phyloP scores from a whole-genome alignment of 2,797 vertebrate genomes.

The Pantherophis alleghaniensis region DNA sequence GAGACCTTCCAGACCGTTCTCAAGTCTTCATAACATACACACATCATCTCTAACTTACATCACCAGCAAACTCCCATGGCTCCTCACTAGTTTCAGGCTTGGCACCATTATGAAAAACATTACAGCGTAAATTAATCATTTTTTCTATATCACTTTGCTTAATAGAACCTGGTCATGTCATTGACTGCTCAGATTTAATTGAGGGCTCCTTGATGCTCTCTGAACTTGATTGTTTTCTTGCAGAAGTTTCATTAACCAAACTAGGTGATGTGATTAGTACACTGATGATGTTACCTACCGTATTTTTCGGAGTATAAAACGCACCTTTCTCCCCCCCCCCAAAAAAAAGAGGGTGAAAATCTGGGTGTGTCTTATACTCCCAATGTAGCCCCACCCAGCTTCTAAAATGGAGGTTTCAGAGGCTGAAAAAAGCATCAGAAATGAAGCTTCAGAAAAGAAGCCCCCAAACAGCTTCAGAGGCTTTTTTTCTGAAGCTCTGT shows the following conservation, averaged over 20 bases:
- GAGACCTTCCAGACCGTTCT: background rate
- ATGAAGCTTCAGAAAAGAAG: no score
- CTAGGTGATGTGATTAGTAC: background rate
- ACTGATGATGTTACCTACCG: background rate
- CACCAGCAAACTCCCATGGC: background rate
- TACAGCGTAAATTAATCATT: background rate
- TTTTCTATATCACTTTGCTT: background rate
- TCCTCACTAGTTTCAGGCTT: background rate
- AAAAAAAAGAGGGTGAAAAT: no score
- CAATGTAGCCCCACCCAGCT: no score
- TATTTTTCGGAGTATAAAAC: no score
- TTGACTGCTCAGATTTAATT: background rate
- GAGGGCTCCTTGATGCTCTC: background rate
- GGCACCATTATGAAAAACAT: background rate
- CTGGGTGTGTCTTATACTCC: no score
- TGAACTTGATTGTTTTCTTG: background rate
- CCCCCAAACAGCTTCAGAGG: no score
- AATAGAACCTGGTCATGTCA: background rate
- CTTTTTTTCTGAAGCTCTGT: no score
- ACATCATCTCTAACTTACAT: background rate
- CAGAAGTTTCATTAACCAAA: background rate
- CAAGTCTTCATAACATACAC: background rate
- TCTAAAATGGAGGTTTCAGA: no score
- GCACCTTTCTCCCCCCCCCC: no score
- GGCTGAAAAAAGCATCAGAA: no score